A percentile compares a stretch with the other conserved stretches of the same genome.
Conservation (phyloP, 2,797 vertebrate genomes). For the Gallinago solitaria region DNA sequence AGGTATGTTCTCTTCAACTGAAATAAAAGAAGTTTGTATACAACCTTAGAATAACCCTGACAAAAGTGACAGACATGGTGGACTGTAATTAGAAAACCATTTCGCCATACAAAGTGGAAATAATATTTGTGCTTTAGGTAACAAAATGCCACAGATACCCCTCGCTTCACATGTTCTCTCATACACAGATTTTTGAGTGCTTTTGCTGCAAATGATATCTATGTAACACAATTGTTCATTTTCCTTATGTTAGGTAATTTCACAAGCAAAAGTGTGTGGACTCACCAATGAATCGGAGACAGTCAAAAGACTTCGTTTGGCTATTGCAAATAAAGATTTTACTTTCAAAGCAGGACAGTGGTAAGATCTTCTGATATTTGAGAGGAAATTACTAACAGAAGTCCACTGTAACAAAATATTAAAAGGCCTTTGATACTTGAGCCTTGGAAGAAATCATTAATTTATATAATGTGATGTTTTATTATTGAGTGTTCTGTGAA, state of each 20-base stretch:
- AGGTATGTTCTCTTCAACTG: neutral
- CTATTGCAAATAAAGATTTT: constrained; percentile 84
- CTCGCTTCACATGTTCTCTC: neutral
- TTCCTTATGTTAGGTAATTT: constrained; percentile 79
- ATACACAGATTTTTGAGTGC: neutral
- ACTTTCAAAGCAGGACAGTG: constrained; percentile 96
- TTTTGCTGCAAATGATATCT: neutral
- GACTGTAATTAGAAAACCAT: neutral
- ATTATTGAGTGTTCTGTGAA: neutral
- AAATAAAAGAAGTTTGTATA: neutral
- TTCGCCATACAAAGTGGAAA: neutral
- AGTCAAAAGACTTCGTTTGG: constrained; percentile 88
- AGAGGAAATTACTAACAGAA: neutral
- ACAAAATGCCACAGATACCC: neutral
- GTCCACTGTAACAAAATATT: neutral
- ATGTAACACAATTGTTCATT: neutral
- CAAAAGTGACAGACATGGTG: neutral
- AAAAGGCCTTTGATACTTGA: neutral
- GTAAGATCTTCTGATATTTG: constrained; percentile 77
- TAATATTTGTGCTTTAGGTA: neutral
- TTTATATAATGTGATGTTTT: neutral
- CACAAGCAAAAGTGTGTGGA: constrained; percentile 87
- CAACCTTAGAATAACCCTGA: neutral
- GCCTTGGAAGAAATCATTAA: neutral
- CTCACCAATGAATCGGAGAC: constrained; percentile 83